Conservation (phyloP, 1,140 invertebrate genomes). For the Dolichoris vasculosae region DNA sequence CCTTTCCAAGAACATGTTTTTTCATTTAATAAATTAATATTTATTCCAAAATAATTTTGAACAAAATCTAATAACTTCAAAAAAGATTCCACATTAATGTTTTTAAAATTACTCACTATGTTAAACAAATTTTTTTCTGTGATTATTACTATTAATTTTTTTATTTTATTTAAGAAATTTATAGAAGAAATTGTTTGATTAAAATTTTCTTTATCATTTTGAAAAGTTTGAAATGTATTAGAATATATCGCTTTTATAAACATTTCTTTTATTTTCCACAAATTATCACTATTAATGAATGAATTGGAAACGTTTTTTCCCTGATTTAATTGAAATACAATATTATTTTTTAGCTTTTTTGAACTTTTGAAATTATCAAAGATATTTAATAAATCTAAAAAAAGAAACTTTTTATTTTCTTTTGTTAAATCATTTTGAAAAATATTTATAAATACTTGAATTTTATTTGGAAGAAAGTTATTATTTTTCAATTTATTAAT, state of each 20-base stretch:
- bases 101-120: not conserved
- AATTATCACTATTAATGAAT: not conserved
- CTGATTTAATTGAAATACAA: not conserved
- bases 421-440: slow-evolving; percentile 9
- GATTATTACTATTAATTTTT: no score
- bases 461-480: not conserved
- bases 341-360: slow-evolving; percentile 22
- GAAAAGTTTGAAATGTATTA: not conserved
- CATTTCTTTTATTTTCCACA: not conserved
- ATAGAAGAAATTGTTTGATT: no score
- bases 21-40: not conserved
- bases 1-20: not conserved
- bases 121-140: not conserved
- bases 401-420: not conserved
- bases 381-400: slow-evolving; percentile 22
- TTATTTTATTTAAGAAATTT: no score
- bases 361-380: not conserved
- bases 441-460: not conserved
- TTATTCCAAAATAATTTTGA: slow-evolving; percentile 11
- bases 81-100: not conserved
- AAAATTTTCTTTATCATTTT: not conserved
- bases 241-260: not conserved
- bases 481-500: not conserved
- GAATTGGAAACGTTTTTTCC: not conserved
- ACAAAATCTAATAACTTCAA: not conserved